Conservation (phyloP, 1,140 invertebrate species). For the Bombus consobrinus region DNA sequence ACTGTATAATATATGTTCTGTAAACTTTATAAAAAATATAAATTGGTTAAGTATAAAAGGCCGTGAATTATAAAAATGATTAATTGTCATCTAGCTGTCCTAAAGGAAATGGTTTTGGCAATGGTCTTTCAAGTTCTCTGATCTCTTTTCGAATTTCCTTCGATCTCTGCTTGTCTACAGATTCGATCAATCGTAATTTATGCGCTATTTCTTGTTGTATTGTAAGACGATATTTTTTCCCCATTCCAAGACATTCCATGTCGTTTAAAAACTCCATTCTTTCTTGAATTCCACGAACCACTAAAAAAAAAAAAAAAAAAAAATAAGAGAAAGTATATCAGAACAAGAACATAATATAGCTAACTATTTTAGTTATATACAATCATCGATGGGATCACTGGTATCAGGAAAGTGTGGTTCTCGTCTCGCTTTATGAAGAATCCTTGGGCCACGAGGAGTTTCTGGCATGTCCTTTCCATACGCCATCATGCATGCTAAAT, state of each 20-base stretch:
- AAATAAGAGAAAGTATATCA: not conserved
- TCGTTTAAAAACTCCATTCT: conserved; percentile 81
- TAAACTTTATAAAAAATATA: conserved; percentile 12
- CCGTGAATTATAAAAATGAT: not conserved
- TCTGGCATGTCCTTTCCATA: conserved; percentile 81
- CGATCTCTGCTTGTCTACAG: conserved; percentile 71
- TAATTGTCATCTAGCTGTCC: conserved; percentile 73
- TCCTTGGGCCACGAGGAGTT: conserved; percentile 73
- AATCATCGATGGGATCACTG: conserved; percentile 72
- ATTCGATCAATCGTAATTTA: conserved; percentile 79
- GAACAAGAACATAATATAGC: not conserved
- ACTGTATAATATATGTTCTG: not conserved
- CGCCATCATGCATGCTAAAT: conserved; percentile 81
- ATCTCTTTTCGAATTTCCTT: conserved; percentile 72
- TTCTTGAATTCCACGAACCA: conserved; percentile 79
- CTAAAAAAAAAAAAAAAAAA: conserved; percentile 62
- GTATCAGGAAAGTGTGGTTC: conserved; percentile 45
- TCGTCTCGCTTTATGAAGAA: conserved; percentile 63
- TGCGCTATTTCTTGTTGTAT: conserved; percentile 82
- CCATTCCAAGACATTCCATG: conserved; percentile 80
- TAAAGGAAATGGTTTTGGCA: conserved; percentile 76
- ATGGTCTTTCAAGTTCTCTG: conserved; percentile 66
- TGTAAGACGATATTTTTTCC: conserved; percentile 80
- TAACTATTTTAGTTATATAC: conserved; percentile 60
- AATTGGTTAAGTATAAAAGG: not conserved